Evolutionary conservation across 2,888 invertebrate genomes (phyloP).

Genomic region (Ormyrus thymus): DNA sequence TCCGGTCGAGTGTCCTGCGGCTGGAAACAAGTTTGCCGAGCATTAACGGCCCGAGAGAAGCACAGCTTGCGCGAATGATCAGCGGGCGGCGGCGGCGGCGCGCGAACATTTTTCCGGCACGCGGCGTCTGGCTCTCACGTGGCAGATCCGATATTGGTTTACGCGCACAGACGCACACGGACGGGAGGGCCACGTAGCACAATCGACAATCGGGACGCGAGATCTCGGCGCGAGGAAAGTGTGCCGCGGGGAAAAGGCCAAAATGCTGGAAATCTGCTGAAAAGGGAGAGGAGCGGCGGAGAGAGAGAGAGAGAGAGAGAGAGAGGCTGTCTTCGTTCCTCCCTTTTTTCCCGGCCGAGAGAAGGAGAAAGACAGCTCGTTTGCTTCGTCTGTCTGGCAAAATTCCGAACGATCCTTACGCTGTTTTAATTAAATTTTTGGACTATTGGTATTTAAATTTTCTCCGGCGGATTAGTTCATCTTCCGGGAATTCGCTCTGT

Average conservation of each 20-base stretch:
- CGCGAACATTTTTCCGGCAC: not conserved
- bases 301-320: not conserved
- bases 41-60: no score
- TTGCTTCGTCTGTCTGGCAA: slow-evolving; percentile 29
- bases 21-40: no score
- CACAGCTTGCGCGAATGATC: slow-evolving; percentile 16
- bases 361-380: slow-evolving; percentile 9
- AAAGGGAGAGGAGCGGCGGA: not conserved
- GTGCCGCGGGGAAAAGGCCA: slow-evolving; percentile 38
- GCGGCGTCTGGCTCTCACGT: slow-evolving; percentile 7
- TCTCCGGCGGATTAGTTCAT: slow-evolving; percentile 29
- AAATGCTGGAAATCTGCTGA: slow-evolving; percentile 32
- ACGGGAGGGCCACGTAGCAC: slow-evolving; percentile 1
- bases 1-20: no score
- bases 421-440: slow-evolving; percentile 47
- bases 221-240: slow-evolving; percentile 24
- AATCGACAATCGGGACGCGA: slow-evolving; percentile 14
- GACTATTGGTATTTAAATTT: slow-evolving; percentile 37
- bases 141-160: slow-evolving; percentile 40
- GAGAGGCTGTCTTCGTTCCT: not conserved
- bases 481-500: slow-evolving; percentile 5
- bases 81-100: not conserved
- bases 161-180: not conserved
- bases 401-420: slow-evolving; percentile 22
- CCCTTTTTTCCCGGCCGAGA: not conserved